These are phyloP conservation scores for Trochalopteron elliotii DNA, from an alignment of 2,113 vertebrate genomes.

Conservation along the genomic window DNA sequence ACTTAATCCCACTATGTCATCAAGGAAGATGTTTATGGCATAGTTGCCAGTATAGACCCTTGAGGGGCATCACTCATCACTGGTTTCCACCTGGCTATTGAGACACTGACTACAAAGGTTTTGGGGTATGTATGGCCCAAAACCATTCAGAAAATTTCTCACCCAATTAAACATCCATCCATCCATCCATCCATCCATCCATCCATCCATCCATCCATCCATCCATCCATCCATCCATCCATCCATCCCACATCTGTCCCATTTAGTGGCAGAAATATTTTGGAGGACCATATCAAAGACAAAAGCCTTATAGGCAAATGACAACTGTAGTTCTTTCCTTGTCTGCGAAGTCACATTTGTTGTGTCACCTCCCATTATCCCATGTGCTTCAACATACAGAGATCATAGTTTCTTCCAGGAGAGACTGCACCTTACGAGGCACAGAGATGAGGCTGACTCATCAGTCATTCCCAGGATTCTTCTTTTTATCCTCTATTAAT, in stretches of 20 bases:
- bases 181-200: neutral
- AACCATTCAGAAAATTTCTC: neutral
- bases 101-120: neutral
- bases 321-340: neutral
- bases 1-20: neutral
- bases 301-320: neutral
- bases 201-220: neutral
- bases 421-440: neutral
- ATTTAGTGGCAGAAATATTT: neutral
- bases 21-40: neutral
- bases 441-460: neutral
- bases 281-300: neutral
- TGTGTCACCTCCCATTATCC: neutral
- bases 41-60: neutral
- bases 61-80: accelerated
- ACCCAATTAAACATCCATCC: neutral
- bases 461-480: neutral
- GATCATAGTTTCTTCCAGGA: neutral
- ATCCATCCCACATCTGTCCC: neutral
- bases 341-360: neutral
- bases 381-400: neutral
- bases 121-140: too few relatives aligned
- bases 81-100: neutral
- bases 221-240: neutral
- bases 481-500: neutral